Evolutionary conservation across 2,888 invertebrate genomes (phyloP).

Genomic region (Sphaerophoria rueppellii): DNA sequence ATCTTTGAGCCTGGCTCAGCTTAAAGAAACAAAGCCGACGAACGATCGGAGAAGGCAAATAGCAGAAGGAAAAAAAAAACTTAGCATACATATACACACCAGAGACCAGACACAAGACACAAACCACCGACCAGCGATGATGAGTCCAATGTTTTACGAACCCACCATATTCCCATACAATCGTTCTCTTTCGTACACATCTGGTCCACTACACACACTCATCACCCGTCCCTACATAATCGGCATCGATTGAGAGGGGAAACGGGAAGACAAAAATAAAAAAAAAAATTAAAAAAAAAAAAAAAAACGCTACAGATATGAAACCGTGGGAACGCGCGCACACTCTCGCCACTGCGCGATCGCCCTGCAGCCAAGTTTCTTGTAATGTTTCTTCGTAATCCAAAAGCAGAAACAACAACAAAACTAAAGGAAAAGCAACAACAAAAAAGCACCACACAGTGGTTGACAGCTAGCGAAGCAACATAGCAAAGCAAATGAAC

Average conservation of each 20-base stretch:
- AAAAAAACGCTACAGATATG: slow-evolving; percentile 72
- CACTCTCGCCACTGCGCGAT: slow-evolving; percentile 72
- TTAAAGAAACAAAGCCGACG: slow-evolving; percentile 60
- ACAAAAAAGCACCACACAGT: slow-evolving; percentile 59
- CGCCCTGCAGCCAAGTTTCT: slow-evolving; percentile 72
- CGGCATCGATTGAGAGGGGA: slow-evolving; percentile 67
- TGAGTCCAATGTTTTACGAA: slow-evolving; percentile 61
- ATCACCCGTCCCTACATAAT: slow-evolving; percentile 63
- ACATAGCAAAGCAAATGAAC: slow-evolving; percentile 55
- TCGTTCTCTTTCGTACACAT: slow-evolving; percentile 61
- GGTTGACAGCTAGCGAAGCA: slow-evolving; percentile 64
- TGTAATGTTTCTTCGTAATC: slow-evolving; percentile 72
- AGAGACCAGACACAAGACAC: slow-evolving; percentile 28
- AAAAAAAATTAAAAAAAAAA: slow-evolving; percentile 19
- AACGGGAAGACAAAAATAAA: slow-evolving; percentile 53
- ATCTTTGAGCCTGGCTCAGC: slow-evolving; percentile 54
- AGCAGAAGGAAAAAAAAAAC: slow-evolving; percentile 46
- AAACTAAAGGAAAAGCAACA: slow-evolving; percentile 51
- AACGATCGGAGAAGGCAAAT: slow-evolving; percentile 38
- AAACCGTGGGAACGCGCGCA: slow-evolving; percentile 74
- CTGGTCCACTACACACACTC: slow-evolving; percentile 63
- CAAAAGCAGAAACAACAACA: slow-evolving; percentile 61
- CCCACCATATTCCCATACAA: slow-evolving; percentile 45
- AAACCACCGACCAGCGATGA: slow-evolving; percentile 24
- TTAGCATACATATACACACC: slow-evolving; percentile 10